Percentiles rank a stretch among this genome's conserved stretches.
These are phyloP conservation scores for Eriocheir sinensis DNA, from an alignment of 1,140 invertebrate species.

Conservation along the genomic window DNA sequence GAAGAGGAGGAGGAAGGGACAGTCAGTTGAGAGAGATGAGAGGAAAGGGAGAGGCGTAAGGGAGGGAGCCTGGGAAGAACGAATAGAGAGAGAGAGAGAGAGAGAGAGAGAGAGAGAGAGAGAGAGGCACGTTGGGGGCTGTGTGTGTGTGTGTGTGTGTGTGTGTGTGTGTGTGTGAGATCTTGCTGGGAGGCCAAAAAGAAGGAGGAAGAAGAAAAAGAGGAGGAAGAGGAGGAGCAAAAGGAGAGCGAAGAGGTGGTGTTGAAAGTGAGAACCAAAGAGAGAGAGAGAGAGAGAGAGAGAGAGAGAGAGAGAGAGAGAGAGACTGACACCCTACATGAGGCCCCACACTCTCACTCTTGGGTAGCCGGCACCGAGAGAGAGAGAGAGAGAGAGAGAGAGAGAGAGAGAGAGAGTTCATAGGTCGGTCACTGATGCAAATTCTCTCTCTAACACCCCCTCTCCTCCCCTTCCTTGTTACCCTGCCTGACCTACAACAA, in stretches of 20 bases:
- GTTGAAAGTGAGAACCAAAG: background rate
- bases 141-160: slow-evolving; percentile 6
- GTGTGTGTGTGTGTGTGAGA: background rate
- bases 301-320: background rate
- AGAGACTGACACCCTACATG: background rate
- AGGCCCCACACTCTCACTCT: background rate
- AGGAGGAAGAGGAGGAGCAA: background rate
- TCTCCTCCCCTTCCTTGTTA: too few relatives aligned
- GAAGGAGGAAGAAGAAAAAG: too few relatives aligned
- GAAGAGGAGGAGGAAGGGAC: too few relatives aligned
- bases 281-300: background rate
- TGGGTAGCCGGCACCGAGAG: too few relatives aligned
- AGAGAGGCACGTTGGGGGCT: too few relatives aligned
- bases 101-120: too few relatives aligned
- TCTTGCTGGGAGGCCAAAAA: background rate
- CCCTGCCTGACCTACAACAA: too few relatives aligned
- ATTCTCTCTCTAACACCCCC: too few relatives aligned
- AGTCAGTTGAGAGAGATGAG: background rate
- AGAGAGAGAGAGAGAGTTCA: too few relatives aligned
- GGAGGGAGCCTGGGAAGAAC: background rate
- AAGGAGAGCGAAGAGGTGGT: background rate
- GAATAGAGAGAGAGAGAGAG: too few relatives aligned
- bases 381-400: too few relatives aligned
- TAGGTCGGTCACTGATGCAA: too few relatives aligned
- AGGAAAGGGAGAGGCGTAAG: background rate